Evolutionary conservation across 2,888 invertebrate genomes (phyloP).

Genomic region (Polyploca ridens): DNA sequence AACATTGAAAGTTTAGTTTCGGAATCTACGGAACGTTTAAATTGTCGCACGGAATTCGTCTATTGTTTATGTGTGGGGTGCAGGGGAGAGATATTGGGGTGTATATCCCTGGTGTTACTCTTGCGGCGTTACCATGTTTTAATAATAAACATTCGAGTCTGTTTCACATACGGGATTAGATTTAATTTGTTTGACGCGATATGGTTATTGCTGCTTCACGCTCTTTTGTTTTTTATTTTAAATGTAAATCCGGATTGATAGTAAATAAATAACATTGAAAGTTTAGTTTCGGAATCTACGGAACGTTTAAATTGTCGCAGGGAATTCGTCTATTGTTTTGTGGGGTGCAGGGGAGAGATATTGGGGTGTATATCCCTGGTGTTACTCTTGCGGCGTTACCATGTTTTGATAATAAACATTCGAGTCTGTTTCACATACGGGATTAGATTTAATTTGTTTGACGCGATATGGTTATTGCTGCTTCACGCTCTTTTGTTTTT

Average conservation of each 20-base stretch:
- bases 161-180: constrained; percentile 26
- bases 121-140: constrained; percentile 35
- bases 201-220: neutral
- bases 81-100: neutral
- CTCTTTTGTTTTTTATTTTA: neutral
- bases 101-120: constrained; percentile 11
- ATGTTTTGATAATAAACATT: constrained; percentile 39
- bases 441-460: constrained; percentile 24
- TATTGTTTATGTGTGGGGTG: constrained; percentile 4
- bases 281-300: neutral
- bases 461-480: neutral
- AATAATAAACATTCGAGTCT: constrained; percentile 32
- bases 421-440: constrained; percentile 22
- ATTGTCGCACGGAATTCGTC: neutral
- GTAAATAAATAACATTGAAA: neutral
- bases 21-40: neutral
- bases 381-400: constrained; percentile 27
- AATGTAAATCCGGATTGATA: neutral
- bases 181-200: constrained; percentile 16
- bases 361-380: constrained; percentile 1
- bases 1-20: neutral
- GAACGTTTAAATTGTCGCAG: neutral
- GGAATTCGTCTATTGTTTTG: constrained; percentile 1
- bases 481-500: neutral
- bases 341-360: neutral